Percentiles rank a stretch among this genome's conserved stretches.
Evolutionary conservation across 2,888 invertebrate genomes (phyloP).

Genomic region (Mesochorus sp.): DNA sequence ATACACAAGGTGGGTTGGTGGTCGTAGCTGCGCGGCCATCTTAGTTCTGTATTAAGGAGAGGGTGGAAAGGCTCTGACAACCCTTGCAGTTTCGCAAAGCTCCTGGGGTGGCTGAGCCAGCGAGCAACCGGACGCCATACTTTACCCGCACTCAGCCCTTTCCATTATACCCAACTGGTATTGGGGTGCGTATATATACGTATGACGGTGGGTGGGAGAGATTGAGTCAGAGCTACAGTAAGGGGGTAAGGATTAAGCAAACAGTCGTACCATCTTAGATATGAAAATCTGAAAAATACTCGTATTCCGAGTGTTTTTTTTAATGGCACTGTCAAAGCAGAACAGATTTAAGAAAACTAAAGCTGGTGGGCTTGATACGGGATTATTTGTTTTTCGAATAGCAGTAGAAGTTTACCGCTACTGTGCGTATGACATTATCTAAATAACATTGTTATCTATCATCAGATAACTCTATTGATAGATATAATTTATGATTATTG

Average conservation of each 20-base stretch:
- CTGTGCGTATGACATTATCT: no score
- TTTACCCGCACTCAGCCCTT: conserved; percentile 59
- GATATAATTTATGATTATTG: no score
- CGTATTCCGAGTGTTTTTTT: background rate
- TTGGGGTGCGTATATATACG: conserved; percentile 40
- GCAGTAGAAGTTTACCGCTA: no score
- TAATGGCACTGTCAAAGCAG: background rate
- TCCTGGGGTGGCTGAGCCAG: conserved; percentile 63
- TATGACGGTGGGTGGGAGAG: conserved; percentile 20
- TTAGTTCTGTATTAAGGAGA: conserved; percentile 81
- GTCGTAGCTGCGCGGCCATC: conserved; percentile 73
- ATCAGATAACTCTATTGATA: no score
- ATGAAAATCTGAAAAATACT: background rate
- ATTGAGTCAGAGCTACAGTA: conserved; percentile 4
- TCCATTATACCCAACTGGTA: conserved; percentile 47
- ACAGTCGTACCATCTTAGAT: conserved; percentile 5
- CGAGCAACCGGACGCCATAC: conserved; percentile 59
- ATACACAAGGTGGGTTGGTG: conserved; percentile 35
- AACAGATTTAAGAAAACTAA: no score
- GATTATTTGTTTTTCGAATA: no score
- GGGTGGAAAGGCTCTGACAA: conserved; percentile 73
- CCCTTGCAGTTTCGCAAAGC: conserved; percentile 64
- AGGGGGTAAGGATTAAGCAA: background rate
- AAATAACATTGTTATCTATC: no score
- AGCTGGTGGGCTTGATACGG: no score